Evolutionary conservation across 1,140 invertebrate genomes (phyloP).

Genomic region (Carposina sasakii): DNA sequence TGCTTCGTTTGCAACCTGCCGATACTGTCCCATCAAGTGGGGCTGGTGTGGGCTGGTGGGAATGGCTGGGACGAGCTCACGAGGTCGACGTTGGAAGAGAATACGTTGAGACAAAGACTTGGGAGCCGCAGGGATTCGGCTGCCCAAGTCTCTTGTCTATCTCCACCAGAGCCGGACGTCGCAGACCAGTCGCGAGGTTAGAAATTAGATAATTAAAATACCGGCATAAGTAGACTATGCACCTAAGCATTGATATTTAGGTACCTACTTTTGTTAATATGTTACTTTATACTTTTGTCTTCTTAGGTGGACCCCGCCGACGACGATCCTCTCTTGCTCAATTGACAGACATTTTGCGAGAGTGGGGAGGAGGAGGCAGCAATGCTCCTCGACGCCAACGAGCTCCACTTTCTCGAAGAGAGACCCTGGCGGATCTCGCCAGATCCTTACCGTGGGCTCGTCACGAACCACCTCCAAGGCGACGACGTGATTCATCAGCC

Average conservation of each 20-base stretch:
- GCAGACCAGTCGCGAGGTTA: constrained; percentile 69
- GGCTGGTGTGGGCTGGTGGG: constrained; percentile 91
- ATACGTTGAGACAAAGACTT: constrained; percentile 84
- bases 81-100: constrained; percentile 87
- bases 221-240: too few relatives aligned
- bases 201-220: background rate
- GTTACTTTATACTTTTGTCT: too few relatives aligned
- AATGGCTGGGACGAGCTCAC: constrained; percentile 94
- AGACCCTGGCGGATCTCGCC: constrained; percentile 88
- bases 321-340: constrained; percentile 88
- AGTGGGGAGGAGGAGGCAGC: constrained; percentile 84
- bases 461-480: constrained; percentile 74
- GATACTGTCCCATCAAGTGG: constrained; percentile 94
- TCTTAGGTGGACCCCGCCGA: constrained; percentile 76
- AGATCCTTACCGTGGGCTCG: constrained; percentile 83
- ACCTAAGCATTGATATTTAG: too few relatives aligned
- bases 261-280: too few relatives aligned
- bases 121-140: constrained; percentile 89
- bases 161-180: constrained; percentile 83
- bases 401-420: constrained; percentile 83
- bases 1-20: constrained; percentile 97
- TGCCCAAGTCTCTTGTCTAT: constrained; percentile 88
- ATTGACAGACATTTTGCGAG: constrained; percentile 87
- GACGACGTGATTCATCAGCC: constrained; percentile 85
- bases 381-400: constrained; percentile 75